phyloP scores from a whole-genome alignment of 2,797 vertebrate genomes.

The Enteromius argenteus region DNA sequence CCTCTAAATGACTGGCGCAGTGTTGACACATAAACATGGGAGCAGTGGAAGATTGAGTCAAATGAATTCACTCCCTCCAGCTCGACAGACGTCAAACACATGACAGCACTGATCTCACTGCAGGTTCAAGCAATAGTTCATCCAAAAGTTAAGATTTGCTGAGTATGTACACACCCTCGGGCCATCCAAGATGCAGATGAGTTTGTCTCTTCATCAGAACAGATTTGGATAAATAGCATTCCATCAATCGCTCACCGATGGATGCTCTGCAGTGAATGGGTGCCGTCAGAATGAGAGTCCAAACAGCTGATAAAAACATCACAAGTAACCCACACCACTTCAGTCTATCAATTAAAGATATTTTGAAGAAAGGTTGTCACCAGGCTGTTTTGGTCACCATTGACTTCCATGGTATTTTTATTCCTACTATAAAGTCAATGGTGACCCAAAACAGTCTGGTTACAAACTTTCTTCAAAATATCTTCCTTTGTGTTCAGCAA shows the following conservation, averaged over 20 bases:
- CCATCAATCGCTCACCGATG: background rate
- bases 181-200: background rate
- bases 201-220: background rate
- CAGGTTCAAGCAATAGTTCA: background rate
- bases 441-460: too few species aligned
- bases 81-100: background rate
- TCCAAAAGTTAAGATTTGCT: background rate
- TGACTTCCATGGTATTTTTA: too few species aligned
- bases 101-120: background rate
- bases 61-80: slow-evolving; percentile 4
- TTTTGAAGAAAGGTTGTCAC: too few species aligned
- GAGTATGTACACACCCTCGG: background rate
- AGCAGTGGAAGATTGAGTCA: slow-evolving; percentile 17
- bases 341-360: background rate
- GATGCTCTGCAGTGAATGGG: background rate
- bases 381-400: too few species aligned
- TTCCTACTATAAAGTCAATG: too few species aligned
- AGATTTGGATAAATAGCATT: background rate
- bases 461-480: too few species aligned
- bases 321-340: background rate
- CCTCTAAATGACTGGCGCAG: slow-evolving; percentile 59
- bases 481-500: too few species aligned
- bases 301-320: background rate
- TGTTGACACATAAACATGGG: slow-evolving; percentile 1
- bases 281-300: background rate